A percentile compares a stretch with the other conserved stretches of the same genome.
phyloP scores from a whole-genome alignment of 2,797 vertebrate genomes.

The Coregonus ussuriensis region DNA sequence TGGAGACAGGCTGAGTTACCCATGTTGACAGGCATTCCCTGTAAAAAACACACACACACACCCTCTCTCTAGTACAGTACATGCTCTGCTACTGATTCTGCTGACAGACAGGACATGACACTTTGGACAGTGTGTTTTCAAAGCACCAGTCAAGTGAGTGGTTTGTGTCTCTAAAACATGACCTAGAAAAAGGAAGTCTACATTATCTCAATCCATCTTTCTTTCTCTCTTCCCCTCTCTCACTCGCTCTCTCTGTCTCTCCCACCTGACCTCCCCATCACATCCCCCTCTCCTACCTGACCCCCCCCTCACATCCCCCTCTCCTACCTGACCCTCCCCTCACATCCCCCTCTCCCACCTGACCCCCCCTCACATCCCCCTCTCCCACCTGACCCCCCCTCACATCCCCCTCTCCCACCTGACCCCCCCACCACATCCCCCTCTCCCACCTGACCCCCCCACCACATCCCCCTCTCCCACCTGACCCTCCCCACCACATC shows the following conservation, averaged over 20 bases:
- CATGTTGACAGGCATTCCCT: slow-evolving; percentile 15
- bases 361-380: too few species aligned
- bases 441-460: not conserved
- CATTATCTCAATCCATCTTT: not conserved
- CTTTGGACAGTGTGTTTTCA: slow-evolving; percentile 44
- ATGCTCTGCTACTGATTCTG: slow-evolving; percentile 19
- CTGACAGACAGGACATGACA: slow-evolving; percentile 45
- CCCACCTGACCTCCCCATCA: not conserved
- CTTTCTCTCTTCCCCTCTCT: not conserved
- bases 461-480: not conserved
- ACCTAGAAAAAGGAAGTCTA: slow-evolving; percentile 22
- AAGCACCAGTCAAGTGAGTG: slow-evolving; percentile 34
- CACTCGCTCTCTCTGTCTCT: too few species aligned
- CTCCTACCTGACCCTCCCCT: not conserved
- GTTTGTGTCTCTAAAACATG: slow-evolving; percentile 38
- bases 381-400: not conserved
- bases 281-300: not conserved
- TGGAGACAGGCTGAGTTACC: slow-evolving; percentile 32
- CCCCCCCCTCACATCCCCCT: too few species aligned
- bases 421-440: too few species aligned
- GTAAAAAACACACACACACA: slow-evolving; percentile 16
- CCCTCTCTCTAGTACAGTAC: not conserved
- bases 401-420: not conserved
- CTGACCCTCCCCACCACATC: not conserved
- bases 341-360: not conserved